Base-by-base conservation (phyloP, 2,888 invertebrate species). In the Amblyteles armatorius region DNA sequence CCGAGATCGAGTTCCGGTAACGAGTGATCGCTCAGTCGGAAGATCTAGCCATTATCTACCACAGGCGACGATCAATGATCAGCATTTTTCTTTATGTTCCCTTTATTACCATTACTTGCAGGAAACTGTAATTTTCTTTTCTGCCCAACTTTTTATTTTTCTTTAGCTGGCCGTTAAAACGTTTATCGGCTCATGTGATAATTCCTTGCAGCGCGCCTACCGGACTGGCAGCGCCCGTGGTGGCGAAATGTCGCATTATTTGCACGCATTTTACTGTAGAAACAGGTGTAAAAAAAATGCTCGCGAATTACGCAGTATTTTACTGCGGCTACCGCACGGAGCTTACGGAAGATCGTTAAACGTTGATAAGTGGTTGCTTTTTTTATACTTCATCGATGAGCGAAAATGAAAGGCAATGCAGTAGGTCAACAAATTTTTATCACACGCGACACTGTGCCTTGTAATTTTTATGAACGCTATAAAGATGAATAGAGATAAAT, bases 191-290 rank as follows among this genome's bases (percentile, higher is more conserved):
- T 40, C 52, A n/a, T 11, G 19, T 3, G 5, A 50, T 69, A 50
- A 2, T 19, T 3, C 19, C 16, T n/a, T 33, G 13, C 7, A 19
- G 33, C 22, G 33, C 52, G 71, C 33, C 19, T 19, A 52, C 33
- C n/a, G 22, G 36, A 71, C 19, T 33, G 52, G 29, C 71, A 52
- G 33, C 50, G 33, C 9, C 33, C 4, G n/a, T 36, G 19, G 29
- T n/a, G 33, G 29, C n/a, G 26, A 69, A 52, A 71, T 33, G n/a
- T 50, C 9, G 33, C n/a, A 26, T 29, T 69, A 50, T 33, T 69
- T 52, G 44, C 16, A 48, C 13, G 44, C 44, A 16, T 48, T 48
- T 16, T 48, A 48, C 44, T 48, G 44, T 48, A 4, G 44, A 3
- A 16, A 16, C 16, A 48, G 16, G 44, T 48, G 44, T 16, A 48